Percentiles rank a stretch among this genome's conserved stretches.
Evolutionary conservation across 1,140 invertebrate species (phyloP).

Genomic region (Hydropsyche tenuis): DNA sequence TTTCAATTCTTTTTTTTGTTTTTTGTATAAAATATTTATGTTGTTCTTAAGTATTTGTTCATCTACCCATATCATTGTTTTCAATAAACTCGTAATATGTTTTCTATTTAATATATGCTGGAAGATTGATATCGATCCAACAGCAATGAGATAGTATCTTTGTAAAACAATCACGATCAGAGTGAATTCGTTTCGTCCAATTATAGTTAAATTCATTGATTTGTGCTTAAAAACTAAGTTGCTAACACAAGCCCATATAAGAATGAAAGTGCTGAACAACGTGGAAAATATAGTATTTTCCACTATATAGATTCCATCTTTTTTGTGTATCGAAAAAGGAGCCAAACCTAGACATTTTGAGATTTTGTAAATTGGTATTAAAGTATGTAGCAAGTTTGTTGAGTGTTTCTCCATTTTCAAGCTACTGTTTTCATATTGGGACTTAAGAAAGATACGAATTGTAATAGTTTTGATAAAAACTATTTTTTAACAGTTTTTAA

Average conservation of each 20-base stretch:
- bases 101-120: not conserved
- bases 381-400: conserved; percentile 10
- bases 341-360: conserved; percentile 33
- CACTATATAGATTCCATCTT: not conserved
- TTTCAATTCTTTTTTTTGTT: not conserved
- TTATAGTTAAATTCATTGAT: not conserved
- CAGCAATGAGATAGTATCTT: conserved; percentile 2
- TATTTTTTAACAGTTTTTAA: no score
- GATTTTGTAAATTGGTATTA: conserved; percentile 35
- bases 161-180: conserved; percentile 18
- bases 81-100: not conserved
- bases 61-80: not conserved
- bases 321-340: conserved; percentile 31
- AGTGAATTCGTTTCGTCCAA: conserved; percentile 12
- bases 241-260: not conserved
- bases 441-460: no score
- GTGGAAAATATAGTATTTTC: conserved; percentile 4
- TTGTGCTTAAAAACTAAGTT: not conserved
- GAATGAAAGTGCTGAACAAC: conserved; percentile 6
- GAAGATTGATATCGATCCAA: not conserved
- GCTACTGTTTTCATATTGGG: no score
- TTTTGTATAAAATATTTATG: not conserved
- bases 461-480: no score
- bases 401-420: conserved; percentile 20
- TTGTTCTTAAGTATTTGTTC: not conserved